Percentiles rank a stretch among this genome's conserved stretches.
Conservation (phyloP, 2,797 vertebrate genomes). For the Lagodon rhomboides region DNA sequence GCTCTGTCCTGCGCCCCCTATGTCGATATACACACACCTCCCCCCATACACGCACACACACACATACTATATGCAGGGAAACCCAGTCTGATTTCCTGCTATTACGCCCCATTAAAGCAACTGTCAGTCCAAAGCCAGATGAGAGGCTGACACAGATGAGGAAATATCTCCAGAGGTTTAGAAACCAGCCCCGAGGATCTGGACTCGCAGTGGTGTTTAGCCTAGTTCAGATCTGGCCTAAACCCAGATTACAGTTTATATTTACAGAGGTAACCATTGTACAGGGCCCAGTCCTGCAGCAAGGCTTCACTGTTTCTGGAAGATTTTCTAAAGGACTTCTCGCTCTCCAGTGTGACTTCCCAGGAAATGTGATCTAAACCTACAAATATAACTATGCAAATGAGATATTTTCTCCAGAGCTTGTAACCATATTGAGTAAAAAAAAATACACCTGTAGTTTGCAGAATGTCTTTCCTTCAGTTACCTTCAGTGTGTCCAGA, state of each 20-base stretch:
- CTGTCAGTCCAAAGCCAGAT: slow-evolving; percentile 87
- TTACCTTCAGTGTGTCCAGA: slow-evolving; percentile 3
- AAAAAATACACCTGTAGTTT: not conserved
- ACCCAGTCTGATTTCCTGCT: slow-evolving; percentile 88
- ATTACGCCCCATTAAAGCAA: slow-evolving; percentile 87
- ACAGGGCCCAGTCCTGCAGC: slow-evolving; percentile 35
- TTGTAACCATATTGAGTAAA: not conserved
- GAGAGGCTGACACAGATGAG: slow-evolving; percentile 85
- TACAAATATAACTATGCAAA: slow-evolving; percentile 38
- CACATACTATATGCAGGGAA: slow-evolving; percentile 72
- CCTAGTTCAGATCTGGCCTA: slow-evolving; percentile 67
- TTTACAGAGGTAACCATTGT: slow-evolving; percentile 66
- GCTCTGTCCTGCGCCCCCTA: slow-evolving; percentile 72
- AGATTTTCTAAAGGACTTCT: slow-evolving; percentile 25
- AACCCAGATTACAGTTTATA: slow-evolving; percentile 71
- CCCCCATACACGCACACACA: slow-evolving; percentile 45
- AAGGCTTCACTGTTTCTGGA: slow-evolving; percentile 34
- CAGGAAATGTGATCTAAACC: slow-evolving; percentile 30
- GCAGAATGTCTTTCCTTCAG: slow-evolving; percentile 1
- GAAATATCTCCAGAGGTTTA: slow-evolving; percentile 79
- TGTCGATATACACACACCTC: slow-evolving; percentile 37
- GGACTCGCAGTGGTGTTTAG: slow-evolving; percentile 66
- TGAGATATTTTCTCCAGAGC: slow-evolving; percentile 4
- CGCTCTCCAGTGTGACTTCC: slow-evolving; percentile 26
- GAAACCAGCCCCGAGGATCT: slow-evolving; percentile 69